A percentile compares a stretch with the other conserved stretches of the same genome.
Evolutionary conservation across 2,113 vertebrate genomes (phyloP).

Genomic region (Ahaetulla prasina): DNA sequence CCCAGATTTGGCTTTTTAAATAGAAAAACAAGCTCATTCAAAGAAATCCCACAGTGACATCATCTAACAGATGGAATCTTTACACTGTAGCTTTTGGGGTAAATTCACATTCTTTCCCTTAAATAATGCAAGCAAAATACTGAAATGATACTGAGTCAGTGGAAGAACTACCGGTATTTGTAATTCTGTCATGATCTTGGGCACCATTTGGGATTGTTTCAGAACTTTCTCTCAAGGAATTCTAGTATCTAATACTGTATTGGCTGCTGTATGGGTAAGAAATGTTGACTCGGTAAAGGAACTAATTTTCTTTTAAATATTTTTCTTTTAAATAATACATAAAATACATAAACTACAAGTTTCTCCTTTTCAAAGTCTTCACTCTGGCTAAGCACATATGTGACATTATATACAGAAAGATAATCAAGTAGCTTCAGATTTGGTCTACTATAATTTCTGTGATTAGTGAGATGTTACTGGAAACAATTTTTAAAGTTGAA

Average conservation of each 20-base stretch:
- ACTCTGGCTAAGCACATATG: background rate
- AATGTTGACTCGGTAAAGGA: background rate
- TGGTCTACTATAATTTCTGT: background rate
- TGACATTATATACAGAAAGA: background rate
- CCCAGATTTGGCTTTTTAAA: background rate
- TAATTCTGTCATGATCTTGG: background rate
- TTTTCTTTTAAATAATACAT: background rate
- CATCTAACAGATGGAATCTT: slow-evolving; percentile 50
- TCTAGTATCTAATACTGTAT: too few relatives aligned
- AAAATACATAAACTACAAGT: background rate
- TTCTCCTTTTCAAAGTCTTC: too few relatives aligned
- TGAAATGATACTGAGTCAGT: slow-evolving; percentile 27
- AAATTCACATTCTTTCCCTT: slow-evolving; percentile 20
- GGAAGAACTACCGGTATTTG: background rate
- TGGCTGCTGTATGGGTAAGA: too few relatives aligned
- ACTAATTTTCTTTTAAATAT: background rate
- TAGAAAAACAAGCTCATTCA: background rate
- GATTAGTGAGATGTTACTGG: background rate
- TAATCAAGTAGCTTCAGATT: background rate
- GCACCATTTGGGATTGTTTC: too few relatives aligned
- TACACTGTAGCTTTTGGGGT: slow-evolving; percentile 45
- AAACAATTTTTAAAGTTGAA: background rate
- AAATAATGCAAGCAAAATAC: slow-evolving; percentile 31
- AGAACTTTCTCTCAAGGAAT: background rate
- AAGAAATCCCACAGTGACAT: slow-evolving; percentile 60